These are phyloP conservation scores for Hyposoter dolosus DNA, from an alignment of 2,888 invertebrate species.

Conservation along the genomic window DNA sequence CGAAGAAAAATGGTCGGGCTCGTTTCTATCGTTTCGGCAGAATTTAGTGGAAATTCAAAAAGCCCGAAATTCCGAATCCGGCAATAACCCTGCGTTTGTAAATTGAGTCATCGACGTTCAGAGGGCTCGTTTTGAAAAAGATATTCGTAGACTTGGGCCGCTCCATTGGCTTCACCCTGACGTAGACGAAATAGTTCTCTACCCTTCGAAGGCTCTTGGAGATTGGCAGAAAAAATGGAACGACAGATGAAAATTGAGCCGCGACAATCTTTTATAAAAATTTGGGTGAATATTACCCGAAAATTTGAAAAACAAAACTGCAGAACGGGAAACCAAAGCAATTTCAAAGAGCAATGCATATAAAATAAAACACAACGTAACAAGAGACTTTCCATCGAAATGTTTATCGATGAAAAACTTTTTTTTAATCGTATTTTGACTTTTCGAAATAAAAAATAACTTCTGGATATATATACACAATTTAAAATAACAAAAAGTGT, in stretches of 20 bases:
- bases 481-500: not conserved
- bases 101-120: not conserved
- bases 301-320: not conserved
- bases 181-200: not conserved
- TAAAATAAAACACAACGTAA: not conserved
- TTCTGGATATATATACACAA: not conserved
- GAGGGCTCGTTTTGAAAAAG: not conserved
- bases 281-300: not conserved
- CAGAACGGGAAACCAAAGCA: not conserved
- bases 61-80: not conserved
- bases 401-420: not conserved
- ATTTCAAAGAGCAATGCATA: not conserved
- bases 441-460: not conserved
- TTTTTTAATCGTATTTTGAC: not conserved
- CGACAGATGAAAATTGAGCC: not conserved
- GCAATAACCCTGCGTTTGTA: not conserved
- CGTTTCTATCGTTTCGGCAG: not conserved
- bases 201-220: not conserved
- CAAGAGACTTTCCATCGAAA: not conserved
- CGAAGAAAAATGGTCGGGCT: not conserved
- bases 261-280: not conserved
- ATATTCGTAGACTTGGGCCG: not conserved
- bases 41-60: not conserved
- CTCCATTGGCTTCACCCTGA: not conserved
- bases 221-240: not conserved